Base-by-base conservation (phyloP, 2,797 vertebrate species). In the Smutsia temminckii region DNA sequence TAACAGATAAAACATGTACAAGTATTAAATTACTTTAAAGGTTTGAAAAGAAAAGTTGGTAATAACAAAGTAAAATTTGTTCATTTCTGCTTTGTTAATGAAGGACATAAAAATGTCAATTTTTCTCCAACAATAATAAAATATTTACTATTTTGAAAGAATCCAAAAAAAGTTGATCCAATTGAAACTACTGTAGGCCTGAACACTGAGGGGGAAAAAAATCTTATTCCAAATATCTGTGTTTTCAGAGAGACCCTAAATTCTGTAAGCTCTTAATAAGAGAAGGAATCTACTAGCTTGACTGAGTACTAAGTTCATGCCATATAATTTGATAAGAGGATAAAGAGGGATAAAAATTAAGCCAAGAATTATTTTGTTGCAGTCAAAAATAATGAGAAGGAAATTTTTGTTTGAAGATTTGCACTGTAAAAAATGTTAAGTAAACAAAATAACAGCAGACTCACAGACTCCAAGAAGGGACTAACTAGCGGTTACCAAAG, bases 91-190 rank as follows among this genome's bases (percentile, higher is more conserved):
- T 85, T 89, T 32, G 49, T 57, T 81, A 91, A 89, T 88, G 53
- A 93, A 74, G 66, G 49, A 53, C 77, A 71, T 75, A 79, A 78
- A 80, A 37, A 89, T 89, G 51, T 64, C 14, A 57, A 46, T 6
- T 84, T 88, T 75, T 71, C 63, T 85, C n/a, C 25, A 86, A 89
- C 59, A 87, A 90, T 40, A 89, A 88, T 74, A 94, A 59, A 85
- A 79, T n/a, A 77, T 49, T 88, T 89, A 68, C 40, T 69, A 69
- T 89, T 84, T 92, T 84, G 84, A 95, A 93, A 91, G 21, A 83
- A 94, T 77, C 6, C 23, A 94, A 92, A 42, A 85, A 94, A 80
- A 95, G 34, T 6, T 40, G 85, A 85, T 61, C 10, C 13, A 59
- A 29, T 0, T 83, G 37, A 91, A 94, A 40, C 57, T 37, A 59